These are phyloP conservation scores for Whitmania pigra DNA, from an alignment of 1,140 invertebrate genomes.

Conservation along the genomic window DNA sequence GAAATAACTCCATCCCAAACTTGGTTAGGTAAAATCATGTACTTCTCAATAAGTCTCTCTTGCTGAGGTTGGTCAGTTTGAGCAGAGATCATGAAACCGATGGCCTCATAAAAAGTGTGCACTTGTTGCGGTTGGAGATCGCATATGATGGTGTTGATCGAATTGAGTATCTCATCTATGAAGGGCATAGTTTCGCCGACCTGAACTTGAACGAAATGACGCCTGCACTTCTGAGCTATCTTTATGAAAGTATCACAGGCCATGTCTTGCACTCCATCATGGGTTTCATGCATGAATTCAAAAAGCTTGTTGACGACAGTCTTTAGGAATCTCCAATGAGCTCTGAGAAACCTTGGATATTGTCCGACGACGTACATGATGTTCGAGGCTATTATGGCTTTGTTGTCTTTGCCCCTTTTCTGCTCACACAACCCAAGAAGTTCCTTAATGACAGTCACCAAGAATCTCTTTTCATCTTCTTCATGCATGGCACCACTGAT, in stretches of 20 bases:
- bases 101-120: slow-evolving; percentile 99
- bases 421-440: slow-evolving; percentile 94
- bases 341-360: slow-evolving; percentile 91
- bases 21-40: slow-evolving; percentile 94
- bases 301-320: slow-evolving; percentile 99
- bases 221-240: slow-evolving; percentile 94
- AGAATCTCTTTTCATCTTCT: slow-evolving; percentile 96
- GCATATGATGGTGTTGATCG: slow-evolving; percentile 94
- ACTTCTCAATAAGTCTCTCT: slow-evolving; percentile 87
- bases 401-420: slow-evolving; percentile 99
- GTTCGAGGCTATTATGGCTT: slow-evolving; percentile 98
- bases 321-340: slow-evolving; percentile 99
- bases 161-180: slow-evolving; percentile 93
- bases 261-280: slow-evolving; percentile 97
- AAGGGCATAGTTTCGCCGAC: slow-evolving; percentile 91
- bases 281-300: slow-evolving; percentile 99
- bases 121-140: slow-evolving; percentile 94
- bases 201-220: slow-evolving; percentile 92
- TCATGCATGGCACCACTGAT: slow-evolving; percentile 98
- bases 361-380: slow-evolving; percentile 99
- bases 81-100: slow-evolving; percentile 96
- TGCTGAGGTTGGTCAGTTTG: slow-evolving; percentile 73
- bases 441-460: slow-evolving; percentile 98
- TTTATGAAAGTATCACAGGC: slow-evolving; percentile 99
- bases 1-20: slow-evolving; percentile 98